phyloP scores from a whole-genome alignment of 2,113 vertebrate species.

The Emydura subglobosa region DNA sequence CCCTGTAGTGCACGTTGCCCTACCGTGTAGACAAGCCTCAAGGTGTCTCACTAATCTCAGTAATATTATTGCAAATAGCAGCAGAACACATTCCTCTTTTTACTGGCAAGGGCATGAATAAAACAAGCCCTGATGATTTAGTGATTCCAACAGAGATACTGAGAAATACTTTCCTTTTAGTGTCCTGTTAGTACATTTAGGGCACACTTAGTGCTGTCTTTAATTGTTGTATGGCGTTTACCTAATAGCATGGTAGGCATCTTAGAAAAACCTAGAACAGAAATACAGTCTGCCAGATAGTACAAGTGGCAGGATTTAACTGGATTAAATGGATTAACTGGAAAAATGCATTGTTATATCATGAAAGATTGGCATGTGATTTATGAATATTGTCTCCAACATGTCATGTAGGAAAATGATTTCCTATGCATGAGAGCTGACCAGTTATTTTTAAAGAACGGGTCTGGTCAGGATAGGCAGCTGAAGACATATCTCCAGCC shows the following conservation, averaged over 20 bases:
- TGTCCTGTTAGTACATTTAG: neutral
- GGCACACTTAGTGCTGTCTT: neutral
- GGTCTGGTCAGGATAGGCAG: neutral
- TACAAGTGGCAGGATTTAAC: neutral
- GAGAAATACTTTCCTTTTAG: neutral
- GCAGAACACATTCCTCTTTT: neutral
- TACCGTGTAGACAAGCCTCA: neutral
- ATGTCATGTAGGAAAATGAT: neutral
- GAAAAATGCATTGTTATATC: neutral
- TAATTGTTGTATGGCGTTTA: neutral
- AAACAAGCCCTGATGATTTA: neutral
- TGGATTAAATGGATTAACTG: neutral
- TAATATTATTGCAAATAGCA: neutral
- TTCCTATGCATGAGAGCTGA: neutral
- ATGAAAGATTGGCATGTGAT: neutral
- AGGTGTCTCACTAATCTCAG: neutral
- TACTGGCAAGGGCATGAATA: neutral
- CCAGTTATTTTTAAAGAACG: neutral
- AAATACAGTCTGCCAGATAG: neutral
- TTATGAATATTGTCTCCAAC: neutral
- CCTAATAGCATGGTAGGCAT: neutral
- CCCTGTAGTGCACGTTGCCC: neutral
- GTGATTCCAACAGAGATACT: neutral
- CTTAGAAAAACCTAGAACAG: neutral
- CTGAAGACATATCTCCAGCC: neutral